Evolutionary conservation across 1,140 invertebrate genomes (phyloP).

Genomic region (Drosophila pandora): DNA sequence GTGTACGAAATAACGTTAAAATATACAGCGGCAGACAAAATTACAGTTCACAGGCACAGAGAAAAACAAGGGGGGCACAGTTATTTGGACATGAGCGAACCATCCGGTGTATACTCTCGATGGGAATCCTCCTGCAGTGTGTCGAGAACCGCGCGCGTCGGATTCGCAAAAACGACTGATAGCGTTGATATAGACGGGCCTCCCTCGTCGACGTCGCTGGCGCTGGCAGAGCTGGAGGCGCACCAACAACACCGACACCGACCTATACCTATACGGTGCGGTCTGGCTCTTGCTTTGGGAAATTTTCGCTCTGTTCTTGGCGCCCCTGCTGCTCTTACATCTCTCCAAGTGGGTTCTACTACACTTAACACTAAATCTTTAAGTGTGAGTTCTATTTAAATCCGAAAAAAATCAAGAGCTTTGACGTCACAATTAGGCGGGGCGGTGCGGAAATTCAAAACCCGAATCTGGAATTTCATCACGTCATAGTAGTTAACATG

Average conservation of each 20-base stretch:
- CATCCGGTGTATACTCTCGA: slow-evolving; percentile 32
- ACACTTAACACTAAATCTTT: slow-evolving; percentile 35
- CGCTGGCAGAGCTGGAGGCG: slow-evolving; percentile 10
- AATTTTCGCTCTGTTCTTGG: slow-evolving; percentile 46
- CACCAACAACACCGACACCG: background rate
- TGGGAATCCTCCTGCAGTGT: slow-evolving; percentile 24
- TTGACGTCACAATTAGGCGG: slow-evolving; percentile 55
- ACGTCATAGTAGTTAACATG: slow-evolving; percentile 15
- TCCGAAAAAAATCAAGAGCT: slow-evolving; percentile 36
- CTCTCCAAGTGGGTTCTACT: slow-evolving; percentile 18
- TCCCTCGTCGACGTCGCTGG: slow-evolving; percentile 56
- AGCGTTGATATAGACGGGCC: slow-evolving; percentile 77
- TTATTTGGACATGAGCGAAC: slow-evolving; percentile 57
- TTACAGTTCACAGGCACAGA: slow-evolving; percentile 54
- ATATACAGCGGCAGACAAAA: slow-evolving; percentile 65
- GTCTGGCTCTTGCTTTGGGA: slow-evolving; percentile 33
- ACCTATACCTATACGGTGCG: background rate
- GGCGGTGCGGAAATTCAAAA: slow-evolving; percentile 16
- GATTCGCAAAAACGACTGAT: slow-evolving; percentile 80
- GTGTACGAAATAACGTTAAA: slow-evolving; percentile 69
- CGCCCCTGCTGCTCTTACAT: slow-evolving; percentile 15
- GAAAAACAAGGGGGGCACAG: slow-evolving; percentile 21
- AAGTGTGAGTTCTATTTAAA: slow-evolving; percentile 29
- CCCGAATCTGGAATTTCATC: slow-evolving; percentile 35
- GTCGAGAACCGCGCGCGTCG: slow-evolving; percentile 62